phyloP scores from a whole-genome alignment of 2,797 vertebrate genomes.

The Telmatherina bonti region DNA sequence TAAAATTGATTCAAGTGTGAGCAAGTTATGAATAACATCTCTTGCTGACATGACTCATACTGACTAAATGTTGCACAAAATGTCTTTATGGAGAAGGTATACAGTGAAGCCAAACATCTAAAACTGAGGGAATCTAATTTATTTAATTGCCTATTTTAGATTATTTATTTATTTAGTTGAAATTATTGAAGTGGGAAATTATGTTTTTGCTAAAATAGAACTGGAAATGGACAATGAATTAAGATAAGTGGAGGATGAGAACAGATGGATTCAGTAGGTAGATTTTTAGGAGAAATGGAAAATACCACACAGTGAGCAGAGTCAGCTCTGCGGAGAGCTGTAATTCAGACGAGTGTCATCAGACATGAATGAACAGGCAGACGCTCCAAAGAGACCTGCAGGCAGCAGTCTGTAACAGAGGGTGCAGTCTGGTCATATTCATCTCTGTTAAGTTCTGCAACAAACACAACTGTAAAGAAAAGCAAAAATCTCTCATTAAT shows the following conservation, averaged over 20 bases:
- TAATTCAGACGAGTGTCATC: constrained; percentile 23
- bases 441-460: constrained; percentile 34
- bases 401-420: background rate
- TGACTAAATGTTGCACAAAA: constrained; percentile 37
- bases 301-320: background rate
- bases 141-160: too few relatives aligned
- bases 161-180: background rate
- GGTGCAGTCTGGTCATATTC: constrained; percentile 16
- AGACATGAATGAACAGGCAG: constrained; percentile 37
- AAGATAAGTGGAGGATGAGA: background rate
- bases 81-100: constrained; percentile 8
- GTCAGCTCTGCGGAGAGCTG: background rate
- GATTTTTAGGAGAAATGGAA: constrained; percentile 1
- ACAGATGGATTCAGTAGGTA: background rate
- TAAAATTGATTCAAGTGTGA: background rate
- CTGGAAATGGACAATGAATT: background rate
- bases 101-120: background rate
- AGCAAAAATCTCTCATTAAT: background rate
- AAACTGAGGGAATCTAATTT: too few relatives aligned
- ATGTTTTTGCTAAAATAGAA: background rate
- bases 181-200: background rate
- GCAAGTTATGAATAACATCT: constrained; percentile 29
- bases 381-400: constrained; percentile 23
- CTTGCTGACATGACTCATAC: constrained; percentile 13
- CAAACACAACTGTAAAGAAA: background rate